These are phyloP conservation scores for Hippasteria phrygiana DNA, from an alignment of 53 echinoderm and acorn worm genomes.

Conservation along the genomic window DNA sequence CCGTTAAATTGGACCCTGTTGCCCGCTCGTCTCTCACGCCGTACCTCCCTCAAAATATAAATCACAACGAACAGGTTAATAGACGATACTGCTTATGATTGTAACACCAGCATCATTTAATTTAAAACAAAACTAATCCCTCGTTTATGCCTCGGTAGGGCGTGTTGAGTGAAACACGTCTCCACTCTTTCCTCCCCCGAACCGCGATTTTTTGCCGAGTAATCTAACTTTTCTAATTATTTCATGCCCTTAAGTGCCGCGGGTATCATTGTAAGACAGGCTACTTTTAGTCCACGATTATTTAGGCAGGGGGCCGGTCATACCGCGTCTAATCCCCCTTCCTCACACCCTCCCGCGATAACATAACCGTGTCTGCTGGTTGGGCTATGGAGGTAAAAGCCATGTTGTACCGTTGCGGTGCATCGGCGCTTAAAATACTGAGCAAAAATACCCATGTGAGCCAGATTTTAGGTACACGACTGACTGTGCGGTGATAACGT, in stretches of 20 bases:
- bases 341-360: slow-evolving; percentile 6
- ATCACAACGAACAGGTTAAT: not conserved
- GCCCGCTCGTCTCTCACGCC: too few species aligned
- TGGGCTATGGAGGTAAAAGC: not conserved
- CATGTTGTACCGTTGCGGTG: not conserved
- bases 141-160: not conserved
- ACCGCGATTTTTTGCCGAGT: slow-evolving; percentile 24
- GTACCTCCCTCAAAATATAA: not conserved
- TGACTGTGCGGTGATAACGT: not conserved
- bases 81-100: not conserved
- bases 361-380: not conserved
- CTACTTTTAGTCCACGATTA: not conserved
- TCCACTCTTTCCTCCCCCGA: not conserved
- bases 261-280: slow-evolving; percentile 12
- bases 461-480: not conserved
- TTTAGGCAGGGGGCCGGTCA: not conserved
- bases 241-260: slow-evolving; percentile 2
- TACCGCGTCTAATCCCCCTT: slow-evolving; percentile 2
- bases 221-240: slow-evolving; percentile 24
- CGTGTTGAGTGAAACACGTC: slow-evolving; percentile 36
- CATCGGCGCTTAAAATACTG: not conserved
- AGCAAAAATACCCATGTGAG: not conserved
- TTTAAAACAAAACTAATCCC: not conserved
- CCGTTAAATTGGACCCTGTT: too few species aligned
- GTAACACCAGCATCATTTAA: not conserved